Percentiles rank a stretch among this genome's conserved stretches.
These are phyloP conservation scores for Sardina pilchardus DNA, from an alignment of 2,113 vertebrate genomes.

Conservation along the genomic window DNA sequence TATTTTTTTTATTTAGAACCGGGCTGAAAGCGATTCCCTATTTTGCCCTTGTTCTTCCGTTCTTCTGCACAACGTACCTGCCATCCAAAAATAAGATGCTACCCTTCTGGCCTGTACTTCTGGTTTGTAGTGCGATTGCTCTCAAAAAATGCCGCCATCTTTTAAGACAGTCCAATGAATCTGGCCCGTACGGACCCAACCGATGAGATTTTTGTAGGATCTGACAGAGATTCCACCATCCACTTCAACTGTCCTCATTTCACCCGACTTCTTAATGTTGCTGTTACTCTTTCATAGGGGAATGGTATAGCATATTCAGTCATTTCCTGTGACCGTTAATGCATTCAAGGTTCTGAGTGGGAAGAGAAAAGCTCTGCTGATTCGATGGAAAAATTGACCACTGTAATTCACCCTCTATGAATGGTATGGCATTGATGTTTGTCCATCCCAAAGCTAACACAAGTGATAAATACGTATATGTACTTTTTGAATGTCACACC, in stretches of 20 bases:
- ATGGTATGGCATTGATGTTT: slow-evolving; percentile 31
- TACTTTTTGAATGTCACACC: background rate
- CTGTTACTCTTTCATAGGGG: slow-evolving; percentile 42
- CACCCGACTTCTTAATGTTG: slow-evolving; percentile 63
- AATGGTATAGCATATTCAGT: slow-evolving; percentile 41
- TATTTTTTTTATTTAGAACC: background rate
- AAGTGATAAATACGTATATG: background rate
- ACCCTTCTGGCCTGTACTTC: background rate
- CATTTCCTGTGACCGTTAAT: slow-evolving; percentile 39
- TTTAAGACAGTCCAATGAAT: background rate
- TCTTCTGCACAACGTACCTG: background rate
- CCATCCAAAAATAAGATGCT: background rate
- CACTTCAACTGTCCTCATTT: slow-evolving; percentile 54
- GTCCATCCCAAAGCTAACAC: slow-evolving; percentile 27
- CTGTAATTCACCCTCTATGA: slow-evolving; percentile 11
- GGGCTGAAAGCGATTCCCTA: background rate
- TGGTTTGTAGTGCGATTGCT: background rate
- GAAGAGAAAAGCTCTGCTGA: slow-evolving; percentile 74
- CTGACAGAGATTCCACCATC: slow-evolving; percentile 53
- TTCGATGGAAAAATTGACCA: slow-evolving; percentile 46
- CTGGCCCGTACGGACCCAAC: background rate
- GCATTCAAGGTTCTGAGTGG: slow-evolving; percentile 74
- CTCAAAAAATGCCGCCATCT: background rate
- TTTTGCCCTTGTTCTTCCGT: background rate
- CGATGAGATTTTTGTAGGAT: slow-evolving; percentile 25